Percentiles rank a stretch among this genome's conserved stretches.
These are phyloP conservation scores for Cheilosia vernalis DNA, from an alignment of 2,888 invertebrate species.

Conservation along the genomic window DNA sequence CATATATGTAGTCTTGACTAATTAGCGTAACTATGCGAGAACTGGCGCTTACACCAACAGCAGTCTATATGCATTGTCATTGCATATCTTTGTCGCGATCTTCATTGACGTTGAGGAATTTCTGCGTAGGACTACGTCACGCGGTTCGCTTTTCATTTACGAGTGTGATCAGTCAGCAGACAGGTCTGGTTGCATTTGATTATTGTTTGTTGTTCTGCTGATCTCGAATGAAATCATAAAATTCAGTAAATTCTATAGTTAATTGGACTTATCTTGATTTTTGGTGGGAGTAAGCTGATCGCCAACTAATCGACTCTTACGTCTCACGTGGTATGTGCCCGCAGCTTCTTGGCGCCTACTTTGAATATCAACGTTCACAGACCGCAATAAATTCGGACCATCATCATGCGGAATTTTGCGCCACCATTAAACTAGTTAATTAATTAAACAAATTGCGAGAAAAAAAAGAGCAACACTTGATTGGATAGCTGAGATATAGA, in stretches of 20 bases:
- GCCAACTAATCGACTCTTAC: constrained; percentile 33
- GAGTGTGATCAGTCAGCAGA: constrained; percentile 17
- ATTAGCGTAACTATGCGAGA: constrained; percentile 35
- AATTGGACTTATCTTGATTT: constrained; percentile 46
- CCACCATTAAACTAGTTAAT: constrained; percentile 50
- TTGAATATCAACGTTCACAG: constrained; percentile 32
- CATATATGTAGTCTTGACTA: constrained; percentile 40
- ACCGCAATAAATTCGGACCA: constrained; percentile 2
- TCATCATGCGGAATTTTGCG: constrained; percentile 51
- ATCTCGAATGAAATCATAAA: constrained; percentile 32
- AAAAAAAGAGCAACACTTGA: constrained; percentile 3
- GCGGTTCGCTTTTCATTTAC: constrained; percentile 29
- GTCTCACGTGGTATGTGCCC: constrained; percentile 25
- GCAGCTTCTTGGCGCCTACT: constrained; percentile 60
- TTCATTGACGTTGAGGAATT: constrained; percentile 48
- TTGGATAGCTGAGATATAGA: constrained; percentile 3
- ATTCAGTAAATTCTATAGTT: constrained; percentile 58
- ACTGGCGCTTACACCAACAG: constrained; percentile 43
- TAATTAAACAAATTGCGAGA: constrained; percentile 44
- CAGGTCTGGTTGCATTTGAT: constrained; percentile 55
- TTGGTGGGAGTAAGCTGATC: constrained; percentile 51
- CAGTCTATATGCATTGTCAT: constrained; percentile 30
- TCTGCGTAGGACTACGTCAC: constrained; percentile 55
- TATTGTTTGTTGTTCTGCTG: constrained; percentile 11
- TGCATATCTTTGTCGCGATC: constrained; percentile 41